Percentiles rank a stretch among this genome's conserved stretches.
These are phyloP conservation scores for Formica selysi DNA, from an alignment of 1,140 invertebrate species.

Conservation along the genomic window DNA sequence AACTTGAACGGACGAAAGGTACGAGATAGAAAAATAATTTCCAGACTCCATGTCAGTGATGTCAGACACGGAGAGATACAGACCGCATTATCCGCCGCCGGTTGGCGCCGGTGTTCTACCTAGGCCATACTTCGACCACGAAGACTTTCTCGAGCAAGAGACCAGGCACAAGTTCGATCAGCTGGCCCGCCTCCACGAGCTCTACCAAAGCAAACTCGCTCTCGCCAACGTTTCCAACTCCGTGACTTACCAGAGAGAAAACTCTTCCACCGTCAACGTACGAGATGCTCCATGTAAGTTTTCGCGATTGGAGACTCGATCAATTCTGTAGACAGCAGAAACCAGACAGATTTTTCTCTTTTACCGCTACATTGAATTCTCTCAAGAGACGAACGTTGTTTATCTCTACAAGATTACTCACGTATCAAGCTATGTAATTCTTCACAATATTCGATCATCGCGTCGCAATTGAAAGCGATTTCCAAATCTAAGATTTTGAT, in stretches of 20 bases:
- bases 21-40: slow-evolving; percentile 69
- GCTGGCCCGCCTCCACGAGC: slow-evolving; percentile 89
- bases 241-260: slow-evolving; percentile 86
- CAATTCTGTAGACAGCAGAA: not conserved
- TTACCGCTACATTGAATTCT: slow-evolving; percentile 20
- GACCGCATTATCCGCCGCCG: slow-evolving; percentile 82
- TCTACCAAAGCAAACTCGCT: slow-evolving; percentile 90
- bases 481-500: not conserved
- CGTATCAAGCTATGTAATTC: not conserved
- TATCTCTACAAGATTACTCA: slow-evolving; percentile 19
- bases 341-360: not conserved
- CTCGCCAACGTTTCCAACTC: slow-evolving; percentile 88
- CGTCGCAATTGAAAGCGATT: not conserved
- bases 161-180: slow-evolving; percentile 89
- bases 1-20: not conserved
- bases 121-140: slow-evolving; percentile 84
- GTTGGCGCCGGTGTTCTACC: slow-evolving; percentile 82
- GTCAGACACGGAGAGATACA: slow-evolving; percentile 90
- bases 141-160: slow-evolving; percentile 84
- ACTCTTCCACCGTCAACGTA: slow-evolving; percentile 82
- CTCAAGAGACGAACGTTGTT: not conserved
- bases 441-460: not conserved
- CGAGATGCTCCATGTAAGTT: slow-evolving; percentile 85
- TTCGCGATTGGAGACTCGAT: not conserved
- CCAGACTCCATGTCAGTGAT: slow-evolving; percentile 92